Evolutionary conservation across 2,797 vertebrate species (phyloP).

Genomic region (Borostomias antarcticus): DNA sequence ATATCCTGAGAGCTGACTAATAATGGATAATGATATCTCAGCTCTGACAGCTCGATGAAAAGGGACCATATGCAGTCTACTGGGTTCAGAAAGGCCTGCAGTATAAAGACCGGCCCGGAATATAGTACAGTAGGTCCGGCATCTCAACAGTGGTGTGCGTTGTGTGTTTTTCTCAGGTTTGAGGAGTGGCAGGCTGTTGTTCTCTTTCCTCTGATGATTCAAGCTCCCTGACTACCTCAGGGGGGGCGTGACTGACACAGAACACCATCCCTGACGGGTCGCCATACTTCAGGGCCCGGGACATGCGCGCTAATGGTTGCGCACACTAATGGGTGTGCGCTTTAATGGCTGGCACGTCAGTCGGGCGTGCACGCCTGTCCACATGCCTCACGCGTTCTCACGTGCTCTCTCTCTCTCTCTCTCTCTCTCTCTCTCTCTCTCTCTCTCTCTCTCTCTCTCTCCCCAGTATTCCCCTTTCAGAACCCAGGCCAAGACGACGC

Average conservation of each 20-base stretch:
- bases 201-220: not conserved
- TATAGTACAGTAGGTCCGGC: not conserved
- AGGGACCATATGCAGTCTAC: not conserved
- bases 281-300: too few species aligned
- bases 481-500: conserved; percentile 7
- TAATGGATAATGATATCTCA: not conserved
- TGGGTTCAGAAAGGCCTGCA: not conserved
- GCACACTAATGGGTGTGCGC: too few species aligned
- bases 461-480: conserved; percentile 39
- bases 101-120: not conserved
- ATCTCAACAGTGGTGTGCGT: too few species aligned
- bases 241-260: conserved; percentile 53
- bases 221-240: conserved; percentile 27
- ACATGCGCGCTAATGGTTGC: too few species aligned
- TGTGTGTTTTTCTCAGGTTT: not conserved
- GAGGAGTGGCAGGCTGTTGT: not conserved
- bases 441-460: conserved; percentile 10
- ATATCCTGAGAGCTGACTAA: conserved; percentile 7
- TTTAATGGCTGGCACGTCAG: too few species aligned
- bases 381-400: conserved; percentile 30
- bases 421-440: conserved; percentile 18
- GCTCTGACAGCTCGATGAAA: not conserved
- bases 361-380: too few species aligned
- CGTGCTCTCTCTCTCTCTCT: not conserved
- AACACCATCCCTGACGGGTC: conserved; percentile 41